Evolutionary conservation across 2,113 vertebrate genomes (phyloP), one percentile per base, ranked within the genome.

Genomic region (Amia ocellicauda): DNA sequence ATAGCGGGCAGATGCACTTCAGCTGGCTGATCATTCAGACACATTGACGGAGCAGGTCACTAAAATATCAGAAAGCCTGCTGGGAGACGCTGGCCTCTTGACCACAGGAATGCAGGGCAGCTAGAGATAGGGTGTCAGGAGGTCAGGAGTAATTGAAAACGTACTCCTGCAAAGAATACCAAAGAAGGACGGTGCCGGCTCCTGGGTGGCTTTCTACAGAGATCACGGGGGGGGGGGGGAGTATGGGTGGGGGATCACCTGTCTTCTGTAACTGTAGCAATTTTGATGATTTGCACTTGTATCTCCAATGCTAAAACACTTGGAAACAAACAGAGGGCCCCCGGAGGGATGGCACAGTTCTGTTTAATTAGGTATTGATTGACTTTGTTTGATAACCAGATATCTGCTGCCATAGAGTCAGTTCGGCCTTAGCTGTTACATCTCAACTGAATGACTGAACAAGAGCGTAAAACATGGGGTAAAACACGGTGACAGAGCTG

Each of bases 291-390:
- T 81, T 83, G 64, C 74, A 83, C 84, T 72, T 80, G 78, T 68
- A 83, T 80, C 80, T 78, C 70, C 71, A 58, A 1, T 42, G 66
- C 74, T 64, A 69, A 78, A n/a, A n/a, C n/a, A n/a, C n/a, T n/a
- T n/a, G n/a, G n/a, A n/a, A n/a, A n/a, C 11, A 11, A 11, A 36
- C 11, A 11, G 31, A 36, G 50, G 69, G 67, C 71, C 77, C 58
- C 67, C 3, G 26, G 71, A 78, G 78, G 68, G 64, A 54, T 53
- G 3, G 2, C 68, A 60, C 49, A 64, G 59, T 57, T 54, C 60
- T 70, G 64, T 77, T 80, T 86, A 86, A 88, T 84, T 87, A 80
- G 69, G 69, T 81, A 86, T 87, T 85, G 84, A 89, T 86, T 84
- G 80, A 80, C 71, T 80, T 57, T 51, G 65, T 62, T 53, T 55